A percentile compares a stretch with the other conserved stretches of the same genome.
phyloP scores from a whole-genome alignment of 2,113 vertebrate genomes.

The Boleophthalmus pectinirostris region DNA sequence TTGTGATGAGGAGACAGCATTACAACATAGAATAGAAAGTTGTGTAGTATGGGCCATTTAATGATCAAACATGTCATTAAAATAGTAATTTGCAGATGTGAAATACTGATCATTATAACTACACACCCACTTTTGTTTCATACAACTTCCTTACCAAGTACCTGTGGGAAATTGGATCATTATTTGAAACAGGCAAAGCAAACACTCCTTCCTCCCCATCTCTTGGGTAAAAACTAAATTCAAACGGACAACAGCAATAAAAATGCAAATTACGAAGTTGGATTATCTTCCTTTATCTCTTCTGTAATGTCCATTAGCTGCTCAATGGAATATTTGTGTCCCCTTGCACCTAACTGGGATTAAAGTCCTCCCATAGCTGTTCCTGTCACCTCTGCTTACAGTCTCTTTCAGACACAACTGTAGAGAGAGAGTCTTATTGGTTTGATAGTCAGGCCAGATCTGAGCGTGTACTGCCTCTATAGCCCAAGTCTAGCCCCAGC shows the following conservation, averaged over 20 bases:
- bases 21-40: no score
- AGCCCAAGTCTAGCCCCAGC: constrained; percentile 34
- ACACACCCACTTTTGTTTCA: background rate
- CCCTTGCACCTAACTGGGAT: constrained; percentile 38
- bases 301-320: constrained; percentile 43
- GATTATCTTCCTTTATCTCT: constrained; percentile 43
- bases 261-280: constrained; percentile 64
- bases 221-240: constrained; percentile 32
- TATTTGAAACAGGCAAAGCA: constrained; percentile 13
- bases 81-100: background rate
- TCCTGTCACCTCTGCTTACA: constrained; percentile 39
- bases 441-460: constrained; percentile 32
- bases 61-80: background rate
- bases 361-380: constrained; percentile 38
- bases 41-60: no score
- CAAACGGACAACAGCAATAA: constrained; percentile 62
- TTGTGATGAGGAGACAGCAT: no score
- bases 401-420: constrained; percentile 34
- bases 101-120: background rate
- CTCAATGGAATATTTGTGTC: constrained; percentile 46
- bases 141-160: background rate
- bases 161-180: background rate
- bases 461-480: constrained; percentile 30
- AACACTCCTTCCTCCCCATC: background rate
- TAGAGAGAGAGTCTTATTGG: constrained; percentile 21